phyloP scores from a whole-genome alignment of 2,797 vertebrate species.

The Limnodromus scolopaceus region DNA sequence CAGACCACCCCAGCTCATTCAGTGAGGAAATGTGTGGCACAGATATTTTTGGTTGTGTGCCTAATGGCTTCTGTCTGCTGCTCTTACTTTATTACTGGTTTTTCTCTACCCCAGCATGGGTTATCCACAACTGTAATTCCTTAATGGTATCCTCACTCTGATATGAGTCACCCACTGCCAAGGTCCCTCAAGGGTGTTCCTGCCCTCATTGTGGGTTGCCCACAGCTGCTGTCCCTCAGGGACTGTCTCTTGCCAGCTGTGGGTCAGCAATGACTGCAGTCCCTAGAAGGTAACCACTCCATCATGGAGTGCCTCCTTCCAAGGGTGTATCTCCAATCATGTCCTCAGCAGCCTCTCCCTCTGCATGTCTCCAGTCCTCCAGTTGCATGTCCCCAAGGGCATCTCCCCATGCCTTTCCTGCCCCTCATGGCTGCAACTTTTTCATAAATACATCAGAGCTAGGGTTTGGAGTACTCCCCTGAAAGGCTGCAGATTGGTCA shows the following conservation, averaged over 20 bases:
- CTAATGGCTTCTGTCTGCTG: background rate
- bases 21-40: background rate
- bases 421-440: background rate
- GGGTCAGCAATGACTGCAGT: background rate
- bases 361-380: background rate
- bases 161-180: background rate
- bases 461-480: background rate
- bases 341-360: background rate
- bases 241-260: background rate
- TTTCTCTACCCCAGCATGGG: background rate
- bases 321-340: background rate
- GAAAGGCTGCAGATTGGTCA: background rate
- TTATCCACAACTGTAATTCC: accelerated
- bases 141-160: background rate
- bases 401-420: background rate
- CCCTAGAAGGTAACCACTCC: background rate
- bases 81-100: background rate
- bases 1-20: background rate
- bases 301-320: background rate
- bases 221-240: background rate
- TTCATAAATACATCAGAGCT: background rate
- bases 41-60: background rate
- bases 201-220: accelerated
- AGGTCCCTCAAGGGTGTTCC: background rate
- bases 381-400: accelerated